Conservation (phyloP, 2,797 vertebrate genomes). For the Gobionotothen gibberifrons region DNA sequence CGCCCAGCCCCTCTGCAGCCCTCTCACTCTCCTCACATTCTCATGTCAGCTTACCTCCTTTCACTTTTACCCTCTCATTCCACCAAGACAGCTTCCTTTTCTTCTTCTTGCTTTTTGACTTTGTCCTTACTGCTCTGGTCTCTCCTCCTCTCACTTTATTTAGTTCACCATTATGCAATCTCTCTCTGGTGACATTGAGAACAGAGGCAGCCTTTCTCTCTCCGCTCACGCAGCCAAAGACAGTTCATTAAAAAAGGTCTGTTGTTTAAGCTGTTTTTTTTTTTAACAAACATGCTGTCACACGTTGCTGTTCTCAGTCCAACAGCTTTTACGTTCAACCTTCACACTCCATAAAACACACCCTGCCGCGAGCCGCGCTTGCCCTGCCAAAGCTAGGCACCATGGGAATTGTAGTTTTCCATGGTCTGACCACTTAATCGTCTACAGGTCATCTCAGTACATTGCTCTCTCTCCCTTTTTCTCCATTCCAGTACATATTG, state of each 20-base stretch:
- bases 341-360: constrained; percentile 48
- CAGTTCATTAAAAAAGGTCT: constrained; percentile 67
- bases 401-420: constrained; percentile 82
- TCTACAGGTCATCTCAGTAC: constrained; percentile 51
- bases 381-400: constrained; percentile 70
- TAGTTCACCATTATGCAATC: constrained; percentile 37
- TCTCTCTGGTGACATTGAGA: constrained; percentile 39
- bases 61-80: constrained; percentile 19
- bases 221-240: constrained; percentile 69
- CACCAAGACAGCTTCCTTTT: neutral
- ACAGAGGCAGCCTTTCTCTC: constrained; percentile 51
- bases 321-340: constrained; percentile 52
- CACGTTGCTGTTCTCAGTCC: constrained; percentile 44
- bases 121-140: neutral
- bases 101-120: constrained; percentile 14
- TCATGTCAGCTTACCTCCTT: constrained; percentile 35
- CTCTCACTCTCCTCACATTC: constrained; percentile 29
- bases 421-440: constrained; percentile 57
- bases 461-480: constrained; percentile 39
- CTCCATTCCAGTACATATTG: constrained; percentile 55
- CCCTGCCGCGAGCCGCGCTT: constrained; percentile 25
- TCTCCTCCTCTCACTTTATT: constrained; percentile 29
- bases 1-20: constrained; percentile 42
- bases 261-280: constrained; percentile 26
- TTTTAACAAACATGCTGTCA: constrained; percentile 38